phyloP scores from a whole-genome alignment of 2,888 invertebrate species.

The Euclidia mi region DNA sequence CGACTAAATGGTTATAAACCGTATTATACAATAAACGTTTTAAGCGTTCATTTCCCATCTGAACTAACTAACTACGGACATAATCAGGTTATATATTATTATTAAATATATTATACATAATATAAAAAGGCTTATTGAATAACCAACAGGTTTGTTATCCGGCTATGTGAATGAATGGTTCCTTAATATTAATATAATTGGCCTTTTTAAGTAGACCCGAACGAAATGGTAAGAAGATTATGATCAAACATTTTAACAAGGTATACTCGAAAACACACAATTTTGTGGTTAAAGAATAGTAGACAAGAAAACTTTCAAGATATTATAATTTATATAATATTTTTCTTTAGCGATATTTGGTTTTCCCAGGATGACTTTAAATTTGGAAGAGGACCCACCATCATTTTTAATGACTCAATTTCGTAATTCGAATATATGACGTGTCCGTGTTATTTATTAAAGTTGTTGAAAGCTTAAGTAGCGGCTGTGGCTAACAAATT shows the following conservation, averaged over 20 bases:
- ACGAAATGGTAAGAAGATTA: constrained; percentile 5
- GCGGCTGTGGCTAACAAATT: constrained; percentile 37
- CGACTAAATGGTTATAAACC: too few relatives aligned
- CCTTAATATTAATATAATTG: constrained; percentile 12
- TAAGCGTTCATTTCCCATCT: too few relatives aligned
- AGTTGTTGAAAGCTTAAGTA: constrained; percentile 21
- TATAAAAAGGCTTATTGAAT: constrained; percentile 9
- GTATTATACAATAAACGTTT: too few relatives aligned
- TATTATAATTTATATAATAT: too few relatives aligned
- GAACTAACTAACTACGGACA: not conserved
- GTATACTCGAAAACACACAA: not conserved
- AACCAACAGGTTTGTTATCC: constrained; percentile 7
- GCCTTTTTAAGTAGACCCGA: not conserved
- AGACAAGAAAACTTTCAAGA: too few relatives aligned
- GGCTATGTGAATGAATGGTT: constrained; percentile 11
- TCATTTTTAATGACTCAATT: constrained; percentile 24
- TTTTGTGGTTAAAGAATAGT: too few relatives aligned
- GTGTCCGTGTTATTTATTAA: constrained; percentile 27
- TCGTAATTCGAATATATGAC: constrained; percentile 39
- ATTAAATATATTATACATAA: not conserved
- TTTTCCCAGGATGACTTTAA: constrained; percentile 22
- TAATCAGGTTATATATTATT: not conserved
- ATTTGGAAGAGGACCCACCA: constrained; percentile 33
- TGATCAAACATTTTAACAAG: constrained; percentile 1
- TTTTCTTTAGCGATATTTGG: constrained; percentile 12